A percentile compares a stretch with the other conserved stretches of the same genome.
These are phyloP conservation scores for Bagarius yarrelli DNA, from an alignment of 2,113 vertebrate species.

Conservation along the genomic window DNA sequence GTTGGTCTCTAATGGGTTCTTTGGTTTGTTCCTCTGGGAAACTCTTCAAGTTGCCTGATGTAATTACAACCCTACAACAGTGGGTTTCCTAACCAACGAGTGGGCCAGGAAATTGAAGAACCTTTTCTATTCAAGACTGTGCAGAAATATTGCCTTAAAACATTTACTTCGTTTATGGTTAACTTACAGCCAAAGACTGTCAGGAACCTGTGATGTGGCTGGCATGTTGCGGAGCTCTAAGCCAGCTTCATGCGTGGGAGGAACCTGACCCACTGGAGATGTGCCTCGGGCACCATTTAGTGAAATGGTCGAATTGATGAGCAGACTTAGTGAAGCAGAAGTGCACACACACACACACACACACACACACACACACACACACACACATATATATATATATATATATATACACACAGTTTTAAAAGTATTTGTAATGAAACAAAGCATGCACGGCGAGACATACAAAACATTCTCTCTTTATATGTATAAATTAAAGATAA, in stretches of 20 bases:
- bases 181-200: not conserved
- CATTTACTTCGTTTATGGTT: not conserved
- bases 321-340: conserved; percentile 71
- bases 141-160: not conserved
- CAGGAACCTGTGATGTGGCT: not conserved
- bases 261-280: conserved; percentile 45
- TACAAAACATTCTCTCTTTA: conserved; percentile 3
- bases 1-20: not conserved
- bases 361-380: conserved; percentile 27
- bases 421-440: not conserved
- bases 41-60: not conserved
- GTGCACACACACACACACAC: conserved; percentile 42
- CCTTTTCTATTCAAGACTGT: not conserved
- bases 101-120: not conserved
- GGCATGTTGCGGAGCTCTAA: not conserved
- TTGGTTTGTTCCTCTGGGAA: not conserved
- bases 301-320: conserved; percentile 74
- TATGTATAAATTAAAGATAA: conserved; percentile 25
- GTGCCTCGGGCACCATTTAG: conserved; percentile 70
- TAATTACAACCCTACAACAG: not conserved
- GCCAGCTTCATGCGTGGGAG: conserved; percentile 18
- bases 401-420: conserved; percentile 6
- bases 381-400: conserved; percentile 2
- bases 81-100: not conserved
- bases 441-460: not conserved